phyloP scores from a whole-genome alignment of 2,113 vertebrate species.

The Charadrius vociferus region DNA sequence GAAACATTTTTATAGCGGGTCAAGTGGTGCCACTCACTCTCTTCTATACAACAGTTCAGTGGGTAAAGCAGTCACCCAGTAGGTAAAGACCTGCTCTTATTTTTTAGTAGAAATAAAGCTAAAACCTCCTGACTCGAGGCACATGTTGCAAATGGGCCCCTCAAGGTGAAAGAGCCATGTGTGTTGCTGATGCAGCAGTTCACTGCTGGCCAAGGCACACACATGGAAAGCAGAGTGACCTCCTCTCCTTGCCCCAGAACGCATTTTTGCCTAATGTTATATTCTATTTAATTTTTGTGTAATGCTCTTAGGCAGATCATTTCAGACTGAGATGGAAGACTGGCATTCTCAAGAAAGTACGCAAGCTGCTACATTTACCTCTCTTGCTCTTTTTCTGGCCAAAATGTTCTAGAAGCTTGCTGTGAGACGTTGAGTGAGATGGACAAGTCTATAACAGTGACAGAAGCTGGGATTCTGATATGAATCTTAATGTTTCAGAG shows the following conservation, averaged over 20 bases:
- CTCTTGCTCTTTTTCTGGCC: not conserved
- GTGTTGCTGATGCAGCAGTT: rapidly evolving
- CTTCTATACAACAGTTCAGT: not conserved
- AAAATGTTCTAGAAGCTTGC: not conserved
- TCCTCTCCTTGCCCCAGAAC: not conserved
- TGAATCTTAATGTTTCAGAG: not conserved
- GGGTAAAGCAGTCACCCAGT: not conserved
- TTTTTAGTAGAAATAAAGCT: not conserved
- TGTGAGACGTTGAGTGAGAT: not conserved
- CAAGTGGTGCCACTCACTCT: not conserved
- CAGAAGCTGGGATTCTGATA: not conserved
- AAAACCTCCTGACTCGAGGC: rapidly evolving
- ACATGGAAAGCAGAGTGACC: not conserved
- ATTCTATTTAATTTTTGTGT: not conserved
- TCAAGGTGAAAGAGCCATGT: rapidly evolving
- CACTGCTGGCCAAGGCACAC: not conserved
- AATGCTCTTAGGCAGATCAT: not conserved
- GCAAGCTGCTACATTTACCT: not conserved
- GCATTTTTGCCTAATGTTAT: not conserved
- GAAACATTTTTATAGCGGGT: not conserved
- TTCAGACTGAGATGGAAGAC: not conserved
- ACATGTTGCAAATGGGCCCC: not conserved
- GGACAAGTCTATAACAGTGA: not conserved
- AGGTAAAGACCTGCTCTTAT: not conserved
- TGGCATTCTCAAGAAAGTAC: not conserved